phyloP scores from a whole-genome alignment of 2,797 vertebrate species.

The Hozukius guyotensis region DNA sequence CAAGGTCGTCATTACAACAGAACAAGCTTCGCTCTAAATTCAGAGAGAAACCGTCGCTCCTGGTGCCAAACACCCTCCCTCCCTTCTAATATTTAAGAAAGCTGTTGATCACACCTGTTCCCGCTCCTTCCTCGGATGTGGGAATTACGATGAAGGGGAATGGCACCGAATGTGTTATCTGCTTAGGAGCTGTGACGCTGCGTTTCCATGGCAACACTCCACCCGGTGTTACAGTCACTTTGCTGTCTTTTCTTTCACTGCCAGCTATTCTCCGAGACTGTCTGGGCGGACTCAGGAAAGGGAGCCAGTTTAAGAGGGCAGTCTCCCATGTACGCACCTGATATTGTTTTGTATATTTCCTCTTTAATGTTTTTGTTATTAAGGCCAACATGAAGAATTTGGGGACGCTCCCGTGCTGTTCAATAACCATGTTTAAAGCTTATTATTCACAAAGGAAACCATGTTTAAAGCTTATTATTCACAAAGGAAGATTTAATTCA shows the following conservation, averaged over 20 bases:
- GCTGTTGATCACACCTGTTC: conserved; percentile 78
- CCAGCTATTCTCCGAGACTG: conserved; percentile 54
- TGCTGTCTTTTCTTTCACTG: conserved; percentile 59
- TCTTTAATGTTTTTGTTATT: conserved; percentile 1
- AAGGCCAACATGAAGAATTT: conserved; percentile 30
- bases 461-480: conserved; percentile 7
- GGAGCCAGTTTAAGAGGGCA: conserved; percentile 10
- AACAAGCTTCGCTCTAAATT: conserved; percentile 47
- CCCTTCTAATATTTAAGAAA: conserved; percentile 69
- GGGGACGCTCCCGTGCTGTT: conserved; percentile 20
- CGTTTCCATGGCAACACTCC: conserved; percentile 83
- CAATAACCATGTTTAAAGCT: conserved; percentile 52
- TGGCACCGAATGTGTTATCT: conserved; percentile 77
- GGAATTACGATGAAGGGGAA: conserved; percentile 67
- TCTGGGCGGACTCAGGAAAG: conserved; percentile 18
- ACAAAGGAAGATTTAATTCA: conserved; percentile 71
- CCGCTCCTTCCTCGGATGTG: conserved; percentile 59
- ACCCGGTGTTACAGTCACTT: conserved; percentile 73
- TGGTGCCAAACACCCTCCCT: conserved; percentile 46
- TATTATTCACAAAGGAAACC: conserved; percentile 65
- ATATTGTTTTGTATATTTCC: conserved; percentile 11
- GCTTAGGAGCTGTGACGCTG: conserved; percentile 74
- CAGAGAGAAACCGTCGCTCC: conserved; percentile 20
- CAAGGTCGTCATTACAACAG: conserved; percentile 59
- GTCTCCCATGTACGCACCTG: background rate